phyloP scores from a whole-genome alignment of 2,113 vertebrate species.

The Gorsachius goisagi region DNA sequence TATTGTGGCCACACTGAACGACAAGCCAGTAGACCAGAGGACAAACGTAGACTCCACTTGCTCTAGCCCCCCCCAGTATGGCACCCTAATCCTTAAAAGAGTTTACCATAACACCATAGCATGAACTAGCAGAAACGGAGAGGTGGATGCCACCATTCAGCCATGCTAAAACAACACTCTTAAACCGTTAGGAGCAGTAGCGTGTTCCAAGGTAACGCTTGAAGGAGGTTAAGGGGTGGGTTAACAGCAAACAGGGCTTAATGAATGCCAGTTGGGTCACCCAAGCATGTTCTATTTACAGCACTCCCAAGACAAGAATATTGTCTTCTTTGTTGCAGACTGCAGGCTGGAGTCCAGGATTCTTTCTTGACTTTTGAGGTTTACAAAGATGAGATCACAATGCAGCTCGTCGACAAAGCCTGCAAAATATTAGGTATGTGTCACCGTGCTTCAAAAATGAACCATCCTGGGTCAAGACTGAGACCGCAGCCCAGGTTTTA shows the following conservation, averaged over 20 bases:
- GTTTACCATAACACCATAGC: background rate
- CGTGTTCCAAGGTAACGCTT: accelerated
- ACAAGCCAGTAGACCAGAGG: background rate
- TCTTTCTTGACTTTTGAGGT: slow-evolving; percentile 80
- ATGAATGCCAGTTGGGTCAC: background rate
- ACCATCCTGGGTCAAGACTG: background rate
- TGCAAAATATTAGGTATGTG: slow-evolving; percentile 78
- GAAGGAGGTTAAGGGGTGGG: background rate
- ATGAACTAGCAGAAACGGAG: background rate
- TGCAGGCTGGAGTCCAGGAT: slow-evolving; percentile 72
- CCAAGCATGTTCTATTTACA: background rate
- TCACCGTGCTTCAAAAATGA: background rate
- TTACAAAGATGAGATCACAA: slow-evolving; percentile 79
- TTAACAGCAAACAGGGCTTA: background rate
- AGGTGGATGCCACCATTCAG: background rate
- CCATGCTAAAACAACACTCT: background rate
- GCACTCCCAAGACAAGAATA: background rate
- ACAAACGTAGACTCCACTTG: background rate
- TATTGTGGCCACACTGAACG: background rate
- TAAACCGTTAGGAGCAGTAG: background rate
- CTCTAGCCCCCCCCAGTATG: background rate
- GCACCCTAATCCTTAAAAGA: background rate
- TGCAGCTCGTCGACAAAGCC: slow-evolving; percentile 73
- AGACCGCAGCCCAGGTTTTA: background rate
- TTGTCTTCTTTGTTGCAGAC: slow-evolving; percentile 52